phyloP scores from a whole-genome alignment of 2,888 invertebrate genomes.

The Desoria tigrina region DNA sequence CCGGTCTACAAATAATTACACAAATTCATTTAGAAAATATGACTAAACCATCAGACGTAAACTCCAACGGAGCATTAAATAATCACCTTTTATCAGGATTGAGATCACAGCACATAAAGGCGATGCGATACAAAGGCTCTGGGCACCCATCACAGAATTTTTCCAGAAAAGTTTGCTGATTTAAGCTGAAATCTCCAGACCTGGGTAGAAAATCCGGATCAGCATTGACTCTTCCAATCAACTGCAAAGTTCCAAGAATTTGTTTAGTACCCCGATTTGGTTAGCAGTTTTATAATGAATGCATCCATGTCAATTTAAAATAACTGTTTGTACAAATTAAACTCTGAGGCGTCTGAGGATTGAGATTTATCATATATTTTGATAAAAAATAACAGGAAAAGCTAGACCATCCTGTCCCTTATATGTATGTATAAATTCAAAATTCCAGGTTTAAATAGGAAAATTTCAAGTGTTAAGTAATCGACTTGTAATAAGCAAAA shows the following conservation, averaged over 20 bases:
- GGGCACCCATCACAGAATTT: conserved; percentile 84
- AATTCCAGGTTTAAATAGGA: too few species aligned
- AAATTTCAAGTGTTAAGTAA: too few species aligned
- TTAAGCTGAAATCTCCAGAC: conserved; percentile 86
- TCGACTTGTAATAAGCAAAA: too few species aligned
- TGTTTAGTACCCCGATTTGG: too few species aligned
- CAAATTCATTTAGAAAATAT: neutral
- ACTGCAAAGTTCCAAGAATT: conserved; percentile 64
- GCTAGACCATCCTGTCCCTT: too few species aligned
- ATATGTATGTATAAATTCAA: too few species aligned
- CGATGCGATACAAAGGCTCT: conserved; percentile 81
- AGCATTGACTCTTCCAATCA: conserved; percentile 90
- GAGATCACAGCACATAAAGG: conserved; percentile 85
- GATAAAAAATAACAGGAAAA: too few species aligned
- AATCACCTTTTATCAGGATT: conserved; percentile 81
- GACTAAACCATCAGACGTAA: neutral
- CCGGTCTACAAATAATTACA: conserved; percentile 66
- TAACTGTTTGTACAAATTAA: too few species aligned
- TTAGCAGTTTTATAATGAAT: too few species aligned
- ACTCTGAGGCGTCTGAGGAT: too few species aligned
- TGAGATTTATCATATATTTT: too few species aligned
- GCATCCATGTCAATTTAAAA: conserved; percentile 1
- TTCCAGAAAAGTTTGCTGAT: conserved; percentile 79
- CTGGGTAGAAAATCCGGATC: conserved; percentile 92
- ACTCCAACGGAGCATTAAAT: too few species aligned